Evolutionary conservation across 2,888 invertebrate genomes (phyloP), one percentile per base, ranked within the genome.

Genomic region (Latrodectus elegans): DNA sequence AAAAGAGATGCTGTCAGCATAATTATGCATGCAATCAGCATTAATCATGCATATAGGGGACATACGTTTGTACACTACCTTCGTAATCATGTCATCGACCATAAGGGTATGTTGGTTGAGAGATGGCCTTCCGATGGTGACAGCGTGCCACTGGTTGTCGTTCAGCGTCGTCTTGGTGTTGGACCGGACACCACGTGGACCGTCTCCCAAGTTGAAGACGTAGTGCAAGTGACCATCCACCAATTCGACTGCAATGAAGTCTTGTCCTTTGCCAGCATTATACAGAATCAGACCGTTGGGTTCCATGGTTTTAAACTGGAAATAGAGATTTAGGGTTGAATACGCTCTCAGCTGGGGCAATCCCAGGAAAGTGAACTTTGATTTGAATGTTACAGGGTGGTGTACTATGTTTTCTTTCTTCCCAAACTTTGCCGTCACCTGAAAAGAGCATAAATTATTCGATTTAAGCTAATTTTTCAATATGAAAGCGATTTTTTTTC

Each of bases 141-240:
- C 97, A 0, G 96, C 95, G 92, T 99, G 99, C 99, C 98, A 99
- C 91, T 96, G 94, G 92, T 98, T 97, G 91, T 99, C 98, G 92
- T 97, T 98, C 91, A 98, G 94, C 81, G 95, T 95, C 78, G 94
- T 94, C 91, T 95, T 95, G 22, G 95, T 94, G 90, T 95, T 96
- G 92, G 97, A 97, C 83, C 95, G 94, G 38, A 88, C 94, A 15
- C 95, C 95, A 8, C 97, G 95, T 0, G 97, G 95, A 38, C 97
- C 97, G 92, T 97, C 97, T 0, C 98, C 98, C 90, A 97, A 94
- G 92, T 98, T 97, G 91, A 98, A 97, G 3, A 96, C 95, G 91
- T 97, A 98, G 91, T 96, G 96, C 80, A 99, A 94, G 91, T 97
- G 97, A 0, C 98, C 98, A 91, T 96, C 96, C 1, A 96, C 95